A percentile compares a stretch with the other conserved stretches of the same genome.
phyloP scores from a whole-genome alignment of 2,888 invertebrate genomes.

The Spodoptera exigua region DNA sequence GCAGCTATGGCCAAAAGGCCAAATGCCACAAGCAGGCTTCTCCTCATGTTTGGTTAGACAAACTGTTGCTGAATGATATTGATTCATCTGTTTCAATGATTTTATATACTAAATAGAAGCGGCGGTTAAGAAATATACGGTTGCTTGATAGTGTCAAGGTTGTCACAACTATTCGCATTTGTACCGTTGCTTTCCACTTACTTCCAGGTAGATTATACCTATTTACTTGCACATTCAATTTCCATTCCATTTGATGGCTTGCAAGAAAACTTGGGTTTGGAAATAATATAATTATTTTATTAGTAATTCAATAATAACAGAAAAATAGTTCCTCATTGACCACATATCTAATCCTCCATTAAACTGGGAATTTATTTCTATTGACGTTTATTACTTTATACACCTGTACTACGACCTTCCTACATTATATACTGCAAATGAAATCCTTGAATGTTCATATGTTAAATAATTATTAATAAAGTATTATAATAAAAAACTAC shows the following conservation, averaged over 20 bases:
- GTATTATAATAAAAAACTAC: no score
- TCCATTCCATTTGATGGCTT: neutral
- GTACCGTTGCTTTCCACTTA: slow-evolving; percentile 35
- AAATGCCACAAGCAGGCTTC: slow-evolving; percentile 69
- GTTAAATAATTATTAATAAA: no score
- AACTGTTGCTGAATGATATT: slow-evolving; percentile 66
- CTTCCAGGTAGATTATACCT: slow-evolving; percentile 37
- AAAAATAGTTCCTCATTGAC: no score
- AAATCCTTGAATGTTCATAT: no score
- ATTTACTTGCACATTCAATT: slow-evolving; percentile 5
- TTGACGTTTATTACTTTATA: no score
- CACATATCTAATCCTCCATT: no score
- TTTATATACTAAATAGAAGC: slow-evolving; percentile 71
- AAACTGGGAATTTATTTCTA: no score
- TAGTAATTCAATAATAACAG: no score
- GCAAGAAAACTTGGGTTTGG: no score
- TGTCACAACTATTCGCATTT: slow-evolving; percentile 47
- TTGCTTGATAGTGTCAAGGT: slow-evolving; percentile 70
- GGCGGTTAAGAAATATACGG: slow-evolving; percentile 67
- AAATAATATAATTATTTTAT: no score
- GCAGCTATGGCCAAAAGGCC: slow-evolving; percentile 85
- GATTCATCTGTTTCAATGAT: slow-evolving; percentile 64
- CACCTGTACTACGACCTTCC: no score
- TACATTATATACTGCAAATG: no score
- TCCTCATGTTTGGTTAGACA: slow-evolving; percentile 72